A percentile compares a stretch with the other conserved stretches of the same genome.
Evolutionary conservation across 1,140 invertebrate species (phyloP).

Genomic region (Drosophila baimaii): DNA sequence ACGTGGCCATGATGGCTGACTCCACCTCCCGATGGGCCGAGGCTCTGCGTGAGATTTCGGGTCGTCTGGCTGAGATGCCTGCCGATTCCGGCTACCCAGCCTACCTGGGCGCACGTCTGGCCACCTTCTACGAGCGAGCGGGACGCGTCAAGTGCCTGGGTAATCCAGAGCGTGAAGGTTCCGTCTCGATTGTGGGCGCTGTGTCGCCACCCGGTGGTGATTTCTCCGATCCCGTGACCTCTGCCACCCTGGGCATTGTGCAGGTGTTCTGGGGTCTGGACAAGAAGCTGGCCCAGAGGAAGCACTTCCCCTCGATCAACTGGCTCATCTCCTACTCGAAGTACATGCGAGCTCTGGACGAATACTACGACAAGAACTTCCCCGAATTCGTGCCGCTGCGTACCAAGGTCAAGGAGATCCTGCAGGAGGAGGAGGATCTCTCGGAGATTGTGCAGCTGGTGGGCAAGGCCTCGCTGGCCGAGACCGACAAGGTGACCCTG

Average conservation of each 20-base stretch:
- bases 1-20: conserved; percentile 99
- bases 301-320: conserved; percentile 99
- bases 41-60: conserved; percentile 99
- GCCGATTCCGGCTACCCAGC: conserved; percentile 99
- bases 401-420: conserved; percentile 97
- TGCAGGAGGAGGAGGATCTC: conserved; percentile 99
- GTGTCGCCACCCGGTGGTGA: conserved; percentile 99
- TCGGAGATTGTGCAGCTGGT: conserved; percentile 99
- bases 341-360: conserved; percentile 98
- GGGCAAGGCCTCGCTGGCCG: conserved; percentile 99
- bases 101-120: conserved; percentile 98
- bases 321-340: conserved; percentile 99
- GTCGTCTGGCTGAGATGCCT: conserved; percentile 99
- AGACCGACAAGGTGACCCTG: conserved; percentile 99
- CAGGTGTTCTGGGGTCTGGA: conserved; percentile 99
- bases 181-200: conserved; percentile 99
- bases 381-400: conserved; percentile 97
- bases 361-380: conserved; percentile 99
- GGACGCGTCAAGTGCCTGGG: conserved; percentile 99
- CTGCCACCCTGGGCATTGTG: conserved; percentile 99
- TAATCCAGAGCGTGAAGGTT: conserved; percentile 98
- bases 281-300: conserved; percentile 99
- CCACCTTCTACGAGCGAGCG: conserved; percentile 99
- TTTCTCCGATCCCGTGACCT: conserved; percentile 99
- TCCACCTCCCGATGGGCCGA: conserved; percentile 99